Base-by-base conservation (phyloP, 2,113 vertebrate species). In the Coptodon bakossiorum region DNA sequence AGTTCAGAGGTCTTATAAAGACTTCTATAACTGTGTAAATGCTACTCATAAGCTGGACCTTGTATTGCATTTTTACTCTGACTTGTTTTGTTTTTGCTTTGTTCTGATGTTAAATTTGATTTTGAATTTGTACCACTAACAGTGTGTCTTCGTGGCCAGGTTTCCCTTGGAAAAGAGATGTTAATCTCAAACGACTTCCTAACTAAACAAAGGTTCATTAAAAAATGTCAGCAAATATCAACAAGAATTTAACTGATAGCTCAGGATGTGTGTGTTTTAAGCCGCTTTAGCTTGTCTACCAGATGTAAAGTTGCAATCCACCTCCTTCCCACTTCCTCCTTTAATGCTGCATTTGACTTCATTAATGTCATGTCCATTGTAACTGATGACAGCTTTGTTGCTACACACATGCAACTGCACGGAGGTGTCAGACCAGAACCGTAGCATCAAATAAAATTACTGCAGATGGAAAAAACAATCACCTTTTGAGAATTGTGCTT, bases 101-200 rank as follows among this genome's bases (percentile, higher is more conserved):
- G 34, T 66, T 66, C 19, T 66, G 61, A 66, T 12, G 10, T 13
- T n/a, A 38, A 12, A 66, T 38, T 22, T 38, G 17, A 22, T 66
- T 66, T 66, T 43, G 12, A 43, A 43, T 3, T 13, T 66, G 61
- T 22, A 66, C 34, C 34, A 66, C 34, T 66, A 66, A 66, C 34
- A 66, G 4, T 4, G 0, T 66, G 61, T n/a, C 34, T 38, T 38
- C 1, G 1, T 38, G 34, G 0, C 6, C 61, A 66, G 34, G 19
- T 66, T 66, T 66, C 34, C 34, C 61, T 66, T 22, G 34, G 16
- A 66, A 66, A 66, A 66, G 61, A 66, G 19, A 7, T 13, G 3
- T 38, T 66, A 66, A 66, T 66, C 34, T 66, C 61, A 66, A n/a
- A 16, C 34, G 34, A 66, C 34, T n/a, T n/a, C 31, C 31, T 66